Percentiles rank a stretch among this genome's conserved stretches.
These are phyloP conservation scores for Drosophila arizonae DNA, from an alignment of 1,140 invertebrate genomes.

Conservation along the genomic window DNA sequence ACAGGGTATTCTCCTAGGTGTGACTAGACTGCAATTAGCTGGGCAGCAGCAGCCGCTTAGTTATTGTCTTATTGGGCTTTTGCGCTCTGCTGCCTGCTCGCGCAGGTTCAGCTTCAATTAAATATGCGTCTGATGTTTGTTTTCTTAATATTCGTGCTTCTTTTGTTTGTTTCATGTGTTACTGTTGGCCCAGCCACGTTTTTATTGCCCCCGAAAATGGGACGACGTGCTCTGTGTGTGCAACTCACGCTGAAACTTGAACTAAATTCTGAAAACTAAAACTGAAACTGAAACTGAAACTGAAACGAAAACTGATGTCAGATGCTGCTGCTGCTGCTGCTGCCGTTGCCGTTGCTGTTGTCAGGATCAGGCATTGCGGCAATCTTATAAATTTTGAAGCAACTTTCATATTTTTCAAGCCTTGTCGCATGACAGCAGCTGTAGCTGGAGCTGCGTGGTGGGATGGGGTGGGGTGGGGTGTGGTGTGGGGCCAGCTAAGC, in stretches of 20 bases:
- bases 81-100: slow-evolving; percentile 30
- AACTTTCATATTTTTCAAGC: slow-evolving; percentile 73
- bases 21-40: background rate
- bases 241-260: slow-evolving; percentile 38
- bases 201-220: slow-evolving; percentile 56
- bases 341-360: slow-evolving; percentile 2
- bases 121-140: slow-evolving; percentile 74
- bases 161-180: background rate
- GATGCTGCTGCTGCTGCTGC: background rate
- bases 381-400: slow-evolving; percentile 73
- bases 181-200: slow-evolving; percentile 48
- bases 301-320: background rate
- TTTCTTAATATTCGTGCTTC: slow-evolving; percentile 25
- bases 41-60: no score
- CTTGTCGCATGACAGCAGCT: slow-evolving; percentile 24
- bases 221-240: slow-evolving; percentile 63
- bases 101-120: slow-evolving; percentile 58
- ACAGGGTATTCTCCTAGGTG: slow-evolving; percentile 10
- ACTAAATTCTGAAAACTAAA: slow-evolving; percentile 27
- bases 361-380: slow-evolving; percentile 19
- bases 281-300: slow-evolving; percentile 17
- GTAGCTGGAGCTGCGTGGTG: background rate
- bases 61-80: slow-evolving; percentile 32
- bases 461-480: no score
- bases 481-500: slow-evolving; percentile 11